A percentile compares a stretch with the other conserved stretches of the same genome.
Conservation (phyloP, 2,113 vertebrate species). For the Brachypodius melanocephalos region DNA sequence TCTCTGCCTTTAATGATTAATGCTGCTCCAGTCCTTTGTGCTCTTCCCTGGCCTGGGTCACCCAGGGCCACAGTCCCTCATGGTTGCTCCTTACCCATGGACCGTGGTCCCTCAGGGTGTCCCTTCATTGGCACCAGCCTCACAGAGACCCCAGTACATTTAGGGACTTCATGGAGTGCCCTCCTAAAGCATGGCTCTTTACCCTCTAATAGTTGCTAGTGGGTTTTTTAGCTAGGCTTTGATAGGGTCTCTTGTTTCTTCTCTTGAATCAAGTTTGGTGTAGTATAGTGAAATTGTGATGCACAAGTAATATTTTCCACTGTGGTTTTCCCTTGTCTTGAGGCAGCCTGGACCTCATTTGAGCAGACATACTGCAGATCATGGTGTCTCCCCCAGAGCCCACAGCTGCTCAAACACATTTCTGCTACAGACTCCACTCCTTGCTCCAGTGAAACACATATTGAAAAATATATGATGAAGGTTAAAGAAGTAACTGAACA, state of each 20-base stretch:
- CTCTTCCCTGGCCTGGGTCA: neutral
- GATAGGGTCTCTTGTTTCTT: neutral
- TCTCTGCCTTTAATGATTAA: neutral
- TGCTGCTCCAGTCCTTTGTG: neutral
- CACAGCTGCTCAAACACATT: neutral
- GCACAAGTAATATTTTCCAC: neutral
- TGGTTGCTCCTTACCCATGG: no score
- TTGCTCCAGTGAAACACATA: neutral
- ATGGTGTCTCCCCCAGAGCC: neutral
- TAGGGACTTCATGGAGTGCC: neutral
- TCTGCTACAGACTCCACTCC: neutral
- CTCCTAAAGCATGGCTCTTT: neutral
- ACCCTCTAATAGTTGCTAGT: neutral
- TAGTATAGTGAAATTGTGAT: neutral
- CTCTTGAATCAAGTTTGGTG: neutral
- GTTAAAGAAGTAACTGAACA: neutral
- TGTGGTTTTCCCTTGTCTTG: neutral
- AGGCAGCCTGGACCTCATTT: neutral
- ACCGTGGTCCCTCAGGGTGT: no score
- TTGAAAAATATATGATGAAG: neutral
- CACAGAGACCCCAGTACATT: neutral
- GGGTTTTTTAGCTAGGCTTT: neutral
- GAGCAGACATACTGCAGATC: neutral
- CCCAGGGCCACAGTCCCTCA: no score
- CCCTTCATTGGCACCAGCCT: neutral